Evolutionary conservation across 2,797 vertebrate species (phyloP).

Genomic region (Acipenser oxyrinchus): DNA sequence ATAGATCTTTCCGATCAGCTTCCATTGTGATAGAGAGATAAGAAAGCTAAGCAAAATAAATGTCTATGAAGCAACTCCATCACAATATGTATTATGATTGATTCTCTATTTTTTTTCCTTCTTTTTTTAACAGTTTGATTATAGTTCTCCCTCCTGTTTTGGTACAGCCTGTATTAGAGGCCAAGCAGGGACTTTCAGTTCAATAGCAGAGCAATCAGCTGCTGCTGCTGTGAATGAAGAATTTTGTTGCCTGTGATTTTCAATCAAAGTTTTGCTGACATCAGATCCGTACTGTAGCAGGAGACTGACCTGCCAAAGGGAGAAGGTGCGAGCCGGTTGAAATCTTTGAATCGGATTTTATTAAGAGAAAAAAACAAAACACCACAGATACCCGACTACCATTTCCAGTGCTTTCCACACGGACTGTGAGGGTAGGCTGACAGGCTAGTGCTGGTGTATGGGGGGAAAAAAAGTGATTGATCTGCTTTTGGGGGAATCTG

Average conservation of each 20-base stretch:
- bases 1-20: neutral
- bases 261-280: slow-evolving; percentile 18
- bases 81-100: neutral
- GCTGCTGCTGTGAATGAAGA: slow-evolving; percentile 31
- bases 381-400: neutral
- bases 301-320: too few relatives aligned
- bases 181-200: slow-evolving; percentile 26
- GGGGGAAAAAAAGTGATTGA: too few relatives aligned
- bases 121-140: neutral
- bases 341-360: too few relatives aligned
- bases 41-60: neutral
- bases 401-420: slow-evolving; percentile 24
- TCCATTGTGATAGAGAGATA: neutral
- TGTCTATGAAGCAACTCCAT: neutral
- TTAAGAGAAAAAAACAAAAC: too few relatives aligned
- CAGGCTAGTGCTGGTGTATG: too few relatives aligned
- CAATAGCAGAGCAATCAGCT: slow-evolving; percentile 48
- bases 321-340: too few relatives aligned
- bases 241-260: slow-evolving; percentile 20
- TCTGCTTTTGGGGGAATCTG: slow-evolving; percentile 1
- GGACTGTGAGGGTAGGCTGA: slow-evolving; percentile 1
- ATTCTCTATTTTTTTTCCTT: neutral
- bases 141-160: slow-evolving; percentile 18
- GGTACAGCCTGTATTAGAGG: slow-evolving; percentile 46
- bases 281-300: neutral